Evolutionary conservation across 1,140 invertebrate species (phyloP).

Genomic region (Zaprionus camerounensis): DNA sequence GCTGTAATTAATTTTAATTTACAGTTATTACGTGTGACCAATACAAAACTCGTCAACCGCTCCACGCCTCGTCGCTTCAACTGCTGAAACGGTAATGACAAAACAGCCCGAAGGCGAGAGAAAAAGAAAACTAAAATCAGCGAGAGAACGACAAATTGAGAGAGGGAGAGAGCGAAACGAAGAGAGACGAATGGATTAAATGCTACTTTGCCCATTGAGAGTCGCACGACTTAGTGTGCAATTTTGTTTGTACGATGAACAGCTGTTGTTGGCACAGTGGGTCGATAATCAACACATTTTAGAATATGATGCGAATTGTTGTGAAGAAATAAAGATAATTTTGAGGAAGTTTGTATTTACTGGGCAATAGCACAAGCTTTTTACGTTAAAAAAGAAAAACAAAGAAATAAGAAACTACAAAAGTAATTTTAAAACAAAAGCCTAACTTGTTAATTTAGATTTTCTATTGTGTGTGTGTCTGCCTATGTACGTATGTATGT

Average conservation of each 20-base stretch:
- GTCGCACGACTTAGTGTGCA: not conserved
- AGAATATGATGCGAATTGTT: not conserved
- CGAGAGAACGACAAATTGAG: constrained; percentile 17
- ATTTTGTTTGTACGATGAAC: not conserved
- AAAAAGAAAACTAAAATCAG: constrained; percentile 33
- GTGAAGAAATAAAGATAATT: not conserved
- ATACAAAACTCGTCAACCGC: constrained; percentile 1
- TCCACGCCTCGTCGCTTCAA: constrained; percentile 19
- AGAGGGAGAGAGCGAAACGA: constrained; percentile 1
- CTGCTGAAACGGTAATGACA: constrained; percentile 29
- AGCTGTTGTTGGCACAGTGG: not conserved
- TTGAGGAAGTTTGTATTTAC: not conserved
- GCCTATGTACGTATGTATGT: not conserved
- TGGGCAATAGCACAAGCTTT: not conserved
- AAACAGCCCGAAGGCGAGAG: not conserved
- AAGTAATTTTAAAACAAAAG: not conserved
- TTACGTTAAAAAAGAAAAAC: not conserved
- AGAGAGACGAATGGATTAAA: not conserved
- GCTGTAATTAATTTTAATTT: constrained; percentile 40
- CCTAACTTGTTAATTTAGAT: not conserved
- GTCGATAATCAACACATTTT: not conserved
- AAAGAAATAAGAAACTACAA: not conserved
- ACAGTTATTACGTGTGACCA: constrained; percentile 33
- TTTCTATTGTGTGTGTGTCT: not conserved
- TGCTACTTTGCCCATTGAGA: not conserved